Percentiles rank a stretch among this genome's conserved stretches.
Evolutionary conservation across 2,113 vertebrate genomes (phyloP).

Genomic region (Grammomys surdaster): DNA sequence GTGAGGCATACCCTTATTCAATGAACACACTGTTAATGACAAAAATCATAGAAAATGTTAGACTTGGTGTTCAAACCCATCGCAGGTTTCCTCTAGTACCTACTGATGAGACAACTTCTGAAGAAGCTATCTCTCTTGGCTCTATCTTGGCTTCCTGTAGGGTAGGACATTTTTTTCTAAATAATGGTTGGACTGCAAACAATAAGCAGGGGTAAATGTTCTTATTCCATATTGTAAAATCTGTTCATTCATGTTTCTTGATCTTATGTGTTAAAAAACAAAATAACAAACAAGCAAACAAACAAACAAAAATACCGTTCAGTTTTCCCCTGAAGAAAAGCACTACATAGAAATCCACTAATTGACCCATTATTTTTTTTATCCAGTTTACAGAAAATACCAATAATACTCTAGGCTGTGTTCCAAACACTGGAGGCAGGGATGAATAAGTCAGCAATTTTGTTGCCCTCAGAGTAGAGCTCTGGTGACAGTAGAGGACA

Average conservation of each 20-base stretch:
- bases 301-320: background rate
- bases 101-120: background rate
- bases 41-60: background rate
- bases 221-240: background rate
- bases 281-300: background rate
- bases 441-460: background rate
- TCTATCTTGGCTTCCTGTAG: background rate
- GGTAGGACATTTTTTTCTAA: background rate
- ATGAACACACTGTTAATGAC: background rate
- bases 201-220: background rate
- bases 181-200: background rate
- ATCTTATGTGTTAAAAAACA: background rate
- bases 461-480: background rate
- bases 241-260: background rate
- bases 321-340: slow-evolving; percentile 14
- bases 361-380: background rate
- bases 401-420: background rate
- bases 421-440: background rate
- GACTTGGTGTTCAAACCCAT: background rate
- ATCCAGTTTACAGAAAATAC: background rate
- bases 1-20: background rate
- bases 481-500: background rate
- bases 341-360: background rate
- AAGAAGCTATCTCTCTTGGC: background rate
- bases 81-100: background rate